These are phyloP conservation scores for Anoplius nigerrimus DNA, from an alignment of 2,888 invertebrate species.

Conservation along the genomic window DNA sequence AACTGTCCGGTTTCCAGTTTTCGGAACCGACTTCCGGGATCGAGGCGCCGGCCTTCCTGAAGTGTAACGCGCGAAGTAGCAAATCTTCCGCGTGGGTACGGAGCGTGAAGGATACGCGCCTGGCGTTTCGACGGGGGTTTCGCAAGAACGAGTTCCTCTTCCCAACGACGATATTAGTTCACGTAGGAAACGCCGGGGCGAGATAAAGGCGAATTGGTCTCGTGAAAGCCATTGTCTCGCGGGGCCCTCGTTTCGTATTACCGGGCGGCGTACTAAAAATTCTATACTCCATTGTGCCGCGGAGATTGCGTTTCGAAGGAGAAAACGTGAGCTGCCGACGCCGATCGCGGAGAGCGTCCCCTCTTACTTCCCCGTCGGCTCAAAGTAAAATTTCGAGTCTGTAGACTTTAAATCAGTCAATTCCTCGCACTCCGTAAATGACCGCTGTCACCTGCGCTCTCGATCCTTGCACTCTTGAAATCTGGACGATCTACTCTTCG, in stretches of 20 bases:
- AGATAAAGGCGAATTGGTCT: constrained; percentile 60
- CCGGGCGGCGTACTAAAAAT: constrained; percentile 53
- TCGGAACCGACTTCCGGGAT: too few species aligned
- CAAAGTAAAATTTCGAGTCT: too few species aligned
- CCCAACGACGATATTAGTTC: constrained; percentile 55
- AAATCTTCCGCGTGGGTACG: too few species aligned
- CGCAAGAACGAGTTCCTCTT: constrained; percentile 24
- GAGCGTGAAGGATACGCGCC: constrained; percentile 2
- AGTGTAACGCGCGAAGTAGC: too few species aligned
- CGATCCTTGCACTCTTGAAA: too few species aligned
- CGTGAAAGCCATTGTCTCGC: constrained; percentile 60
- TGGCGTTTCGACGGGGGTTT: constrained; percentile 14
- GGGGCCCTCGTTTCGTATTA: constrained; percentile 53
- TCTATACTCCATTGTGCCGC: constrained; percentile 55
- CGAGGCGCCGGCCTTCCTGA: too few species aligned
- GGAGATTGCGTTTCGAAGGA: constrained; percentile 53
- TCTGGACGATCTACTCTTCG: too few species aligned
- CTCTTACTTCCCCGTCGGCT: too few species aligned
- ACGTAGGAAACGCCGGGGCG: constrained; percentile 54
- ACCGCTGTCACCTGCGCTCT: too few species aligned
- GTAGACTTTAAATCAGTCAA: too few species aligned
- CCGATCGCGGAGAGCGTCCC: constrained; percentile 5
- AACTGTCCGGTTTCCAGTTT: too few species aligned
- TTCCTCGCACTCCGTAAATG: too few species aligned
- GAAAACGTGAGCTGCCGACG: constrained; percentile 27